phyloP scores from a whole-genome alignment of 1,140 invertebrate species.

The Eciton burchellii region DNA sequence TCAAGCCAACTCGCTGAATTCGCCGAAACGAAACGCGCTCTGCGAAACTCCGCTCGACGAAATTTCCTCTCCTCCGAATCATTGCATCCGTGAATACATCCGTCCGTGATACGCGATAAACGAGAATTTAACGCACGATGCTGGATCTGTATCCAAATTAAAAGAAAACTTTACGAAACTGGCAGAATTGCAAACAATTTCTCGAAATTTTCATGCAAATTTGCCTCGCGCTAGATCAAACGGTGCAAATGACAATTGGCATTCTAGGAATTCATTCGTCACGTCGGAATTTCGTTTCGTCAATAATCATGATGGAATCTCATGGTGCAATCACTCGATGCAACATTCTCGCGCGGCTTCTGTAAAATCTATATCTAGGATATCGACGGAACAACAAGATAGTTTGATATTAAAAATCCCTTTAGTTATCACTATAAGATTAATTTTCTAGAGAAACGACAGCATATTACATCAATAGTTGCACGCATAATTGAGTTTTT shows the following conservation, averaged over 20 bases:
- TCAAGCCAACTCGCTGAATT: neutral
- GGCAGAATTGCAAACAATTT: too few relatives aligned
- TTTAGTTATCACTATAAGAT: neutral
- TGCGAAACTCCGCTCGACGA: neutral
- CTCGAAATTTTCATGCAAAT: neutral
- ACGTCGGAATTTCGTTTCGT: neutral
- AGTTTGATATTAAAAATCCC: neutral
- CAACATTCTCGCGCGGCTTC: neutral
- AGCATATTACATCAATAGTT: constrained; percentile 31
- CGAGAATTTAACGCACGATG: neutral
- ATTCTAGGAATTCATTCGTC: neutral
- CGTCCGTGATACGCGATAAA: constrained; percentile 3
- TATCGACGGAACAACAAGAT: neutral
- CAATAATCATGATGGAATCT: constrained; percentile 5
- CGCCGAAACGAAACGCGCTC: neutral
- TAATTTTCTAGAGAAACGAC: neutral
- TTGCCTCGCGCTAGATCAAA: neutral
- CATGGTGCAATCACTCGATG: constrained; percentile 1
- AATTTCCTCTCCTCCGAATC: neutral
- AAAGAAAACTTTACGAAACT: too few relatives aligned
- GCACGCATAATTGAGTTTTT: constrained; percentile 28
- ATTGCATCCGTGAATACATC: neutral
- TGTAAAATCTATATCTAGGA: constrained; percentile 27
- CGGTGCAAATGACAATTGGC: neutral
- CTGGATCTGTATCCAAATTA: too few relatives aligned